These are phyloP conservation scores for Hozukius guyotensis DNA, from an alignment of 2,797 vertebrate genomes.

Conservation along the genomic window DNA sequence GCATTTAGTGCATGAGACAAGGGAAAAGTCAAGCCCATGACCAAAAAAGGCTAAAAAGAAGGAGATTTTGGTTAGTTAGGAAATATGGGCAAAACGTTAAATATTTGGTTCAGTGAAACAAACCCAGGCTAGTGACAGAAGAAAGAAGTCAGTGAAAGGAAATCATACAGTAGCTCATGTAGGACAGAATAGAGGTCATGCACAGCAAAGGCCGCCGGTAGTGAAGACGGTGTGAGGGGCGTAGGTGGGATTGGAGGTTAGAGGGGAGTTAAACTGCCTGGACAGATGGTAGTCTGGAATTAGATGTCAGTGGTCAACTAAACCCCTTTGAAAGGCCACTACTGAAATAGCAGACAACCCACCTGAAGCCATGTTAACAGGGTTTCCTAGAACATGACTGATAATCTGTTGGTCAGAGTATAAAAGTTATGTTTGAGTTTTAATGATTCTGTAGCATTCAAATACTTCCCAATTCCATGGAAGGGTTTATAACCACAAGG, in stretches of 20 bases:
- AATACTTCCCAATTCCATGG: background rate
- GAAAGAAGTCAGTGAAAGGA: background rate
- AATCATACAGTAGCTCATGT: background rate
- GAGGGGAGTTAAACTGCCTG: constrained; percentile 32
- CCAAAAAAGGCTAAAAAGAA: background rate
- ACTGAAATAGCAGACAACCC: constrained; percentile 43
- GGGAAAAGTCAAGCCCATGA: background rate
- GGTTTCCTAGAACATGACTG: background rate
- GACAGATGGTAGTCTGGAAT: constrained; percentile 70
- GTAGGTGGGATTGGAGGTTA: constrained; percentile 40
- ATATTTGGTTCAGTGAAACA: background rate
- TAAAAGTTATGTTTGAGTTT: background rate
- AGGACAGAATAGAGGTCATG: background rate
- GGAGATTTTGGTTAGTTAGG: background rate
- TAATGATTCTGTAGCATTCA: background rate
- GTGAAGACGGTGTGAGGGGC: constrained; percentile 28
- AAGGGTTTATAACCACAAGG: background rate
- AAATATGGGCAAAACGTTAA: background rate
- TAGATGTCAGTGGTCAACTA: constrained; percentile 61
- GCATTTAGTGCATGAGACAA: background rate
- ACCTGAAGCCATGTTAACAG: background rate
- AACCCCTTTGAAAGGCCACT: constrained; percentile 55
- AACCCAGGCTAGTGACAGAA: constrained; percentile 5
- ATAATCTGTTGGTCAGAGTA: background rate
- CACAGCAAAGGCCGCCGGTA: background rate